Evolutionary conservation across 1,140 invertebrate species (phyloP).

Genomic region (Laodelphax striatellus): DNA sequence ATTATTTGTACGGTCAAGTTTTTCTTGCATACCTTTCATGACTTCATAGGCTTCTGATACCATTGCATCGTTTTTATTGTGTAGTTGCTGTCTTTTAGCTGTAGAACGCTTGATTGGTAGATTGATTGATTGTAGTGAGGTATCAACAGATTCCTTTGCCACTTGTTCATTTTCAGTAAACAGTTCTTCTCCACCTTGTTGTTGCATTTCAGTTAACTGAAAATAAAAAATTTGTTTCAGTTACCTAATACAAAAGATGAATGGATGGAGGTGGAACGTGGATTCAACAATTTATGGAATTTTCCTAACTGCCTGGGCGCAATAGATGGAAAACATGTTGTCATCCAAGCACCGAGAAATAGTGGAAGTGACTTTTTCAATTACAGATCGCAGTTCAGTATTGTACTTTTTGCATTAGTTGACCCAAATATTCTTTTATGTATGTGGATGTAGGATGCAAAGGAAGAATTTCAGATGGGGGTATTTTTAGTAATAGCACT

Average conservation of each 20-base stretch:
- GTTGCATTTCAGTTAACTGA: neutral
- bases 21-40: too few species aligned
- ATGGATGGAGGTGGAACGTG: neutral
- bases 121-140: too few species aligned
- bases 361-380: slow-evolving; percentile 31
- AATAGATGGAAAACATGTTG: slow-evolving; percentile 32
- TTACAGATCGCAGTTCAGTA: slow-evolving; percentile 32
- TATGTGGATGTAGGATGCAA: slow-evolving; percentile 31
- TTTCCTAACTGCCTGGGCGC: neutral
- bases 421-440: slow-evolving; percentile 33
- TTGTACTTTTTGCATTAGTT: slow-evolving; percentile 33
- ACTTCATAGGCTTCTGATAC: too few species aligned
- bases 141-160: too few species aligned
- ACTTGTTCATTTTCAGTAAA: neutral
- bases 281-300: neutral
- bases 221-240: neutral
- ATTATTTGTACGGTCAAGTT: too few species aligned
- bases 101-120: too few species aligned
- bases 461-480: slow-evolving; percentile 30
- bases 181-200: neutral
- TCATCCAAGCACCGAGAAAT: slow-evolving; percentile 30
- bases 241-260: neutral
- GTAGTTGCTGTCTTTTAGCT: too few species aligned
- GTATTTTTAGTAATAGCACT: neutral
- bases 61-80: too few species aligned